Percentiles rank a stretch among this genome's conserved stretches.
phyloP scores from a whole-genome alignment of 1,140 invertebrate species.

The Oncopodura yosiiana region DNA sequence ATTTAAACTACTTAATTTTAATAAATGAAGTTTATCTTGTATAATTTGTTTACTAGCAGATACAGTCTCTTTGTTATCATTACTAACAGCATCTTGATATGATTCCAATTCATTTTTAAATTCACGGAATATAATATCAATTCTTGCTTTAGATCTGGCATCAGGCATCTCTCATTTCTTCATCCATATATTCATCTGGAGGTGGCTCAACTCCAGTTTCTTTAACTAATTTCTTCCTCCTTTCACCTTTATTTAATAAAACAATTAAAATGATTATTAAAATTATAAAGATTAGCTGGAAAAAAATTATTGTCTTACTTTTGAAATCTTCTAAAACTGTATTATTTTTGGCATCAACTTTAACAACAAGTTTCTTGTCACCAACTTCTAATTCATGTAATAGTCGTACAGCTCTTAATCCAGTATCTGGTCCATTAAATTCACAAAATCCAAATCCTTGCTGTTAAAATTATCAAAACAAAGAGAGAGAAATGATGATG shows the following conservation, averaged over 20 bases:
- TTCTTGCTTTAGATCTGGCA: slow-evolving; percentile 58
- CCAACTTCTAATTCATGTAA: slow-evolving; percentile 89
- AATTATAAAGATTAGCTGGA: not conserved
- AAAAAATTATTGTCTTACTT: slow-evolving; percentile 44
- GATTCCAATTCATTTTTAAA: slow-evolving; percentile 34
- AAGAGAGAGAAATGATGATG: slow-evolving; percentile 5
- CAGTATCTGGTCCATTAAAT: slow-evolving; percentile 86
- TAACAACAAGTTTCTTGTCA: slow-evolving; percentile 86
- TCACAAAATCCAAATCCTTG: slow-evolving; percentile 97
- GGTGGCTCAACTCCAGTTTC: not conserved
- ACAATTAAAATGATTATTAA: slow-evolving; percentile 1
- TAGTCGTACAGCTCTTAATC: slow-evolving; percentile 81
- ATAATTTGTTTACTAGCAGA: slow-evolving; percentile 25
- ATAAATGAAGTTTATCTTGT: slow-evolving; percentile 33
- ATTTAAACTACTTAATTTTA: slow-evolving; percentile 34
- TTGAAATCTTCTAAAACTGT: slow-evolving; percentile 87
- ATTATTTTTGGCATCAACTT: slow-evolving; percentile 97
- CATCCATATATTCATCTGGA: slow-evolving; percentile 66
- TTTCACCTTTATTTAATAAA: slow-evolving; percentile 23
- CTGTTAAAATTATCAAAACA: slow-evolving; percentile 31
- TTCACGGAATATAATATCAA: slow-evolving; percentile 44
- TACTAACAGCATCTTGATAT: slow-evolving; percentile 3
- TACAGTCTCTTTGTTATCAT: slow-evolving; percentile 25
- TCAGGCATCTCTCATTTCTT: slow-evolving; percentile 63
- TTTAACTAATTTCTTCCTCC: slow-evolving; percentile 28